A percentile compares a stretch with the other conserved stretches of the same genome.
phyloP scores from a whole-genome alignment of 2,888 invertebrate genomes.

The Bursaphelenchus okinawaensis region DNA sequence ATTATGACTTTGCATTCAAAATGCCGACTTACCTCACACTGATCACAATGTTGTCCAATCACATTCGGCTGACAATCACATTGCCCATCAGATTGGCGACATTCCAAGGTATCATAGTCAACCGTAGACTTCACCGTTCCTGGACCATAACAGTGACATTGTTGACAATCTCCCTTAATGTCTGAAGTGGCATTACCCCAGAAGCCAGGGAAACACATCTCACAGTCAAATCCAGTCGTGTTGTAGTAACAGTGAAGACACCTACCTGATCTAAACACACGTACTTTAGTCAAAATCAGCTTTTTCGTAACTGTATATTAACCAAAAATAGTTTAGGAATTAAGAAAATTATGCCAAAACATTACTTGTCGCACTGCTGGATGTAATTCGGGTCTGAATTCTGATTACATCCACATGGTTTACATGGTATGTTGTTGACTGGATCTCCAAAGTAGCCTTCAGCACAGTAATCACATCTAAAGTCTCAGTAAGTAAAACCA shows the following conservation, averaged over 20 bases:
- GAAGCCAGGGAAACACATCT: conserved; percentile 82
- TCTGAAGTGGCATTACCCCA: conserved; percentile 86
- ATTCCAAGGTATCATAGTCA: conserved; percentile 52
- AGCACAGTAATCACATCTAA: conserved; percentile 79
- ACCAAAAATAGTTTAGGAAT: no score
- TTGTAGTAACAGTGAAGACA: conserved; percentile 93
- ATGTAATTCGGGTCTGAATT: conserved; percentile 81
- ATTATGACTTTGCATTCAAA: no score
- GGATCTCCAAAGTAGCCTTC: conserved; percentile 93
- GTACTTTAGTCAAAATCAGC: not conserved
- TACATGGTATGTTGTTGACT: conserved; percentile 61
- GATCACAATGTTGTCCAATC: conserved; percentile 58
- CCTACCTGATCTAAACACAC: conserved; percentile 60
- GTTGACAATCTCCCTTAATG: conserved; percentile 63
- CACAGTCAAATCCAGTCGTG: conserved; percentile 84
- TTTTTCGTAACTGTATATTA: no score
- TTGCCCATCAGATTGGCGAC: conserved; percentile 58
- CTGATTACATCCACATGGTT: conserved; percentile 62
- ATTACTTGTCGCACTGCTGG: conserved; percentile 77
- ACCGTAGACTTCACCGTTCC: conserved; percentile 66
- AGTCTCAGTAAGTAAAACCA: not conserved
- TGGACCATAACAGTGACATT: conserved; percentile 76
- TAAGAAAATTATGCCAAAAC: no score
- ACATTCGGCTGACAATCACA: conserved; percentile 60
- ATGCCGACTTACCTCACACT: conserved; percentile 49